Conservation (phyloP, 1,140 invertebrate genomes). For the Atta cephalotes region DNA sequence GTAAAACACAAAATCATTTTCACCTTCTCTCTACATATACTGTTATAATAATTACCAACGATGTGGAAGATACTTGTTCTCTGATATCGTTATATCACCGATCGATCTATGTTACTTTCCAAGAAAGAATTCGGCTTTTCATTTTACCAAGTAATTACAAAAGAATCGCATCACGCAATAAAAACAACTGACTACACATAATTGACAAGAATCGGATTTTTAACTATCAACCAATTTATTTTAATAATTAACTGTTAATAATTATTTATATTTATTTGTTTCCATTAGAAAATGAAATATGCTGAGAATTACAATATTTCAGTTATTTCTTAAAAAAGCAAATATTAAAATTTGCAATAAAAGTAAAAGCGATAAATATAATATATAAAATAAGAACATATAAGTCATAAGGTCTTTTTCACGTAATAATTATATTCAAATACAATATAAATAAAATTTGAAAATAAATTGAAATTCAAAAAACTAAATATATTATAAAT, state of each 20-base stretch:
- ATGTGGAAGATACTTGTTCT: slow-evolving; percentile 13
- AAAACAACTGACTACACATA: slow-evolving; percentile 28
- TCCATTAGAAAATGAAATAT: neutral
- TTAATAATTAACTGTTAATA: neutral
- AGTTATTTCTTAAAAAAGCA: neutral
- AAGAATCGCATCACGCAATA: slow-evolving; percentile 47
- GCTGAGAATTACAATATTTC: too few relatives aligned
- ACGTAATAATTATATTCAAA: too few relatives aligned
- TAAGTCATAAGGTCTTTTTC: too few relatives aligned
- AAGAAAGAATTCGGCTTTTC: slow-evolving; percentile 73
- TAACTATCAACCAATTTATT: neutral
- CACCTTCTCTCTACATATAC: neutral
- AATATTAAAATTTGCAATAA: neutral
- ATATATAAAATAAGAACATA: too few relatives aligned
- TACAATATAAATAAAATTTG: too few relatives aligned
- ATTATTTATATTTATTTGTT: neutral
- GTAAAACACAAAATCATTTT: neutral
- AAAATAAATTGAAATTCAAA: too few relatives aligned
- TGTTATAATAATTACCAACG: neutral
- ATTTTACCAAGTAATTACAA: slow-evolving; percentile 57
- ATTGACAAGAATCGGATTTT: slow-evolving; percentile 1
- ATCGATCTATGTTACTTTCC: slow-evolving; percentile 73
- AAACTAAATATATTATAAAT: too few relatives aligned
- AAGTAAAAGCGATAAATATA: too few relatives aligned
- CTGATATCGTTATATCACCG: slow-evolving; percentile 55